These are phyloP conservation scores for Acleris cristana DNA, from an alignment of 2,888 invertebrate species.

Conservation along the genomic window DNA sequence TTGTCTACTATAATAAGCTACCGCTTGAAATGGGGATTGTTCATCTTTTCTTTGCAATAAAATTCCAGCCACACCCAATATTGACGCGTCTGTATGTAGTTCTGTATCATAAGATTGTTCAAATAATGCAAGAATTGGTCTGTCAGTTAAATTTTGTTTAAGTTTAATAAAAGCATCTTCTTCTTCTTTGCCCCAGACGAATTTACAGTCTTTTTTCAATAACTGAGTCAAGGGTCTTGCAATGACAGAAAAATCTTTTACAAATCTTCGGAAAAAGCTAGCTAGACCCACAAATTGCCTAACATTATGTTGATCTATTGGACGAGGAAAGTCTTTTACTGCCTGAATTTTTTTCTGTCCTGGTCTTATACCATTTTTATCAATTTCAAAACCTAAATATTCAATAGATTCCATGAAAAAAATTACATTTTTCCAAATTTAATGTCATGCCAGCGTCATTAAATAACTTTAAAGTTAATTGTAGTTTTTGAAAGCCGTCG, in stretches of 20 bases:
- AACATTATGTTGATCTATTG: no score
- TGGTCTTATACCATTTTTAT: slow-evolving; percentile 27
- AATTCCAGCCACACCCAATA: no score
- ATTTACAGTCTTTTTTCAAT: slow-evolving; percentile 5
- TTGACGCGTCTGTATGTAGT: neutral
- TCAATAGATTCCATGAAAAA: slow-evolving; percentile 17
- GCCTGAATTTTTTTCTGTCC: no score
- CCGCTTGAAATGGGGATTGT: no score
- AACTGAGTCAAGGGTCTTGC: slow-evolving; percentile 27
- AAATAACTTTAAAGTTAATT: neutral
- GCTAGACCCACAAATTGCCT: no score
- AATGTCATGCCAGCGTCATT: slow-evolving; percentile 10
- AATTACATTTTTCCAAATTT: slow-evolving; percentile 19
- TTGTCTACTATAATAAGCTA: no score
- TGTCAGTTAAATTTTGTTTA: slow-evolving; percentile 5
- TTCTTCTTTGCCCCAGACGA: slow-evolving; percentile 25
- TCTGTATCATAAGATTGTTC: slow-evolving; percentile 14
- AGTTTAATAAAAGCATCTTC: slow-evolving; percentile 21
- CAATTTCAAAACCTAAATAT: slow-evolving; percentile 24
- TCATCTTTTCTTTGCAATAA: no score
- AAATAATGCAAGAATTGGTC: slow-evolving; percentile 11
- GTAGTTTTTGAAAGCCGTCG: slow-evolving; percentile 1
- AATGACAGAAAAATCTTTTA: slow-evolving; percentile 36
- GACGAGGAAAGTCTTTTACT: no score
- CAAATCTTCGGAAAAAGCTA: slow-evolving; percentile 47